Evolutionary conservation across 1,140 invertebrate genomes (phyloP), one percentile per base, ranked within the genome.

Genomic region (Lineus longissimus): DNA sequence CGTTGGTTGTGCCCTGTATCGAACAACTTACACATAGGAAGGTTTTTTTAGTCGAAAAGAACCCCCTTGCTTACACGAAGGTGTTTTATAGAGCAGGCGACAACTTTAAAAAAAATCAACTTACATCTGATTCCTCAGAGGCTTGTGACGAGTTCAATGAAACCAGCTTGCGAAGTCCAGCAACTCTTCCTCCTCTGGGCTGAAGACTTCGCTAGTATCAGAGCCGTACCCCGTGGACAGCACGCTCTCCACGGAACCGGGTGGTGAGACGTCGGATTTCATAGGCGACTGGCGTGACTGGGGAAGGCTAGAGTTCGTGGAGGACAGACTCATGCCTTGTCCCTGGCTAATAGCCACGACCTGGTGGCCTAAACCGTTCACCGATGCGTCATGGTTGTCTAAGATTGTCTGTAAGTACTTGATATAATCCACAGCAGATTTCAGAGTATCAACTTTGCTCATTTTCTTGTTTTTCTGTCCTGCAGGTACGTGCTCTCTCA

Each of bases 341-440:
- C 47, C 47, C 9, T 19, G 47, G 4, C 25, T 51, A 9, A 27
- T 27, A 9, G 6, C n/a, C n/a, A 51, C 19, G 15, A 36, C 33
- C 33, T 36, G 33, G 4, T 4, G 33, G 33, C 33, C 33, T 36
- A 36, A 36, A 7, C 47, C 45, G 19, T 31, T 4, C 59, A n/a
- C 33, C 17, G 22, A n/a, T 1, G 7, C 33, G n/a, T 29, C 66
- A 40, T 66, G 36, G 31, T 66, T 90, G 27, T 36, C 87, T 85
- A 96, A 77, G 7, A 95, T 76, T 69, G 87, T 86, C 75, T 95
- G 89, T 51, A 97, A 81, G 55, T 90, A 89, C 71, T 91, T 84
- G 67, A 97, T 97, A 75, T 97, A 96, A 74, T 95, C 92, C 0
- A 95, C 92, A 0, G 94, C 94, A 85, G 93, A 92, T 62, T 91